Conservation (phyloP, 2,888 invertebrate genomes). For the Synanthedon vespiformis region DNA sequence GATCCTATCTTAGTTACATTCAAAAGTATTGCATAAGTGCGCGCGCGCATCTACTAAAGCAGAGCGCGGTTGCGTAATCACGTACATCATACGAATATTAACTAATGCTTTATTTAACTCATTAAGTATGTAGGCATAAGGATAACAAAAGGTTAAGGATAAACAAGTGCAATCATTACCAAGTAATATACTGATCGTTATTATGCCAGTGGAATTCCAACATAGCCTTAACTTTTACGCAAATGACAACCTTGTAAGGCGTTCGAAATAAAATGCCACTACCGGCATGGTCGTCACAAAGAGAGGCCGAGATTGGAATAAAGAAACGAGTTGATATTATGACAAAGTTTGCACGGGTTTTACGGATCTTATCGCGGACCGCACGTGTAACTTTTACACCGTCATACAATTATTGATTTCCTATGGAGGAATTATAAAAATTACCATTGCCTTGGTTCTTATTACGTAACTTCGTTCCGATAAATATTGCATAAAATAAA, state of each 20-base stretch:
- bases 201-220: background rate
- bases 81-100: background rate
- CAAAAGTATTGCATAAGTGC: conserved; percentile 17
- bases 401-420: too few species aligned
- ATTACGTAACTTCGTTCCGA: too few species aligned
- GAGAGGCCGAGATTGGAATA: conserved; percentile 9
- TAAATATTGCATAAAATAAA: too few species aligned
- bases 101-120: too few species aligned
- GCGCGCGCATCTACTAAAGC: conserved; percentile 10
- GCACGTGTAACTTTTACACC: conserved; percentile 44
- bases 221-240: conserved; percentile 14
- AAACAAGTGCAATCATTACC: too few species aligned
- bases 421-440: too few species aligned
- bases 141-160: too few species aligned
- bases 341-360: conserved; percentile 28
- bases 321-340: conserved; percentile 3
- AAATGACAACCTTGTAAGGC: conserved; percentile 10
- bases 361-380: conserved; percentile 22
- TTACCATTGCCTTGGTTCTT: too few species aligned
- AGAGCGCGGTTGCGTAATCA: background rate
- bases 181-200: too few species aligned
- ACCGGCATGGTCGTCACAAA: conserved; percentile 10
- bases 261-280: conserved; percentile 12
- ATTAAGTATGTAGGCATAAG: too few species aligned
- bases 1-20: conserved; percentile 17